Evolutionary conservation across 2,888 invertebrate species (phyloP).

Genomic region (Cephus sareptanus): DNA sequence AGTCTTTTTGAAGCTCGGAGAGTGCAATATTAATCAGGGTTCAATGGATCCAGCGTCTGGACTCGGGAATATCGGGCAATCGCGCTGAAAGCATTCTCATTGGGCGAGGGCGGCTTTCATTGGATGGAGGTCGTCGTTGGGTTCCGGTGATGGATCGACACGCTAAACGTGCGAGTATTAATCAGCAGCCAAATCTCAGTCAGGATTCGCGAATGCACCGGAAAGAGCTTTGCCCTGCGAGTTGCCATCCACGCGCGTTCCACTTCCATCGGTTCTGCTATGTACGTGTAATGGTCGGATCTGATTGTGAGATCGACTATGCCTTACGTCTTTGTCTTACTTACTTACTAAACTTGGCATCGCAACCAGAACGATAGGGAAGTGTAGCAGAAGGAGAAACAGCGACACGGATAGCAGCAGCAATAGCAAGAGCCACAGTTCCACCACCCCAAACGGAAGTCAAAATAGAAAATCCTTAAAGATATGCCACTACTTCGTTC

Average conservation of each 20-base stretch:
- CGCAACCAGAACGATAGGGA: neutral
- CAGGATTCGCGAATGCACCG: neutral
- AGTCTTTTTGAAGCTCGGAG: neutral
- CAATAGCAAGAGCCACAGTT: too few species aligned
- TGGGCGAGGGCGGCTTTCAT: constrained; percentile 4
- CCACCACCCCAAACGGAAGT: neutral
- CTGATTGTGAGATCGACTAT: neutral
- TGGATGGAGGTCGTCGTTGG: neutral
- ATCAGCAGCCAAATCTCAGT: neutral
- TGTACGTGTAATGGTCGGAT: too few species aligned
- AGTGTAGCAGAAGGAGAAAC: neutral
- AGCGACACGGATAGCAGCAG: neutral
- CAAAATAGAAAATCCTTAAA: constrained; percentile 11
- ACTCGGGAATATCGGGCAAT: constrained; percentile 8
- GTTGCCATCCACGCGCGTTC: too few species aligned
- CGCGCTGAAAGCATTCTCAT: constrained; percentile 10
- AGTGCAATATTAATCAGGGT: constrained; percentile 7
- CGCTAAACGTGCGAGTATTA: neutral
- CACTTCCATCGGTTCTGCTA: neutral
- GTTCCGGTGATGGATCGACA: constrained; percentile 1
- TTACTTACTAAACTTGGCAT: constrained; percentile 18
- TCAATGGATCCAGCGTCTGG: constrained; percentile 7
- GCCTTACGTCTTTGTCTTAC: constrained; percentile 26
- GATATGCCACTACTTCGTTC: constrained; percentile 25
- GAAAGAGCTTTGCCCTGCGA: neutral